Evolutionary conservation across 2,888 invertebrate genomes (phyloP).

Genomic region (Amblyjoppa fuscipennis): DNA sequence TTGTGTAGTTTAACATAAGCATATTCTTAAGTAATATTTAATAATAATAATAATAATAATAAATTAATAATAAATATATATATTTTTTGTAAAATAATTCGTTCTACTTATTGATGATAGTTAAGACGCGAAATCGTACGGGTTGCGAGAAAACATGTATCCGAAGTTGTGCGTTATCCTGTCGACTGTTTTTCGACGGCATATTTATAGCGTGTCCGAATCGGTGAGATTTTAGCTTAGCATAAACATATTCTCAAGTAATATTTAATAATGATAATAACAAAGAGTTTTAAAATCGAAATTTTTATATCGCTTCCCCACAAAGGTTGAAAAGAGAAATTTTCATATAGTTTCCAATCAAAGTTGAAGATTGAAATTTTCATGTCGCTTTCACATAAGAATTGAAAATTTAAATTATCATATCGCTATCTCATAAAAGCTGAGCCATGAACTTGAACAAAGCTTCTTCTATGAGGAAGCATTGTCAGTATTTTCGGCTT

Average conservation of each 20-base stretch:
- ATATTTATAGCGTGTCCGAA: conserved; percentile 3
- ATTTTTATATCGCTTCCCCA: too few species aligned
- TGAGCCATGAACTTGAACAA: too few species aligned
- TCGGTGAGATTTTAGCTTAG: conserved; percentile 1
- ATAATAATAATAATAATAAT: background rate
- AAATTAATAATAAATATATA: background rate
- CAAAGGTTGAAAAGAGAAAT: too few species aligned
- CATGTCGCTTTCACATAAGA: too few species aligned
- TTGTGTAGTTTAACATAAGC: background rate
- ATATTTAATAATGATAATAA: background rate
- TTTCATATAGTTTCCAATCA: too few species aligned
- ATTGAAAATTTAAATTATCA: too few species aligned
- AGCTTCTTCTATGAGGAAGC: too few species aligned
- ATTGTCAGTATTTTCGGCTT: too few species aligned
- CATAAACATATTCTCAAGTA: background rate
- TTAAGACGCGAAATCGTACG: conserved; percentile 47
- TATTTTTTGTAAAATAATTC: too few species aligned
- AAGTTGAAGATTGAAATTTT: too few species aligned
- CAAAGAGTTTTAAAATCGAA: background rate
- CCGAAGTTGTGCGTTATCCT: background rate
- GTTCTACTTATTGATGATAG: conserved; percentile 27
- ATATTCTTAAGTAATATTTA: background rate
- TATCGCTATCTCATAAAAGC: too few species aligned
- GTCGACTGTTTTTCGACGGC: background rate
- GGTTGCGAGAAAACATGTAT: conserved; percentile 26